Evolutionary conservation across 2,113 vertebrate genomes (phyloP), one percentile per base, ranked within the genome.

Genomic region (Mus pahari): DNA sequence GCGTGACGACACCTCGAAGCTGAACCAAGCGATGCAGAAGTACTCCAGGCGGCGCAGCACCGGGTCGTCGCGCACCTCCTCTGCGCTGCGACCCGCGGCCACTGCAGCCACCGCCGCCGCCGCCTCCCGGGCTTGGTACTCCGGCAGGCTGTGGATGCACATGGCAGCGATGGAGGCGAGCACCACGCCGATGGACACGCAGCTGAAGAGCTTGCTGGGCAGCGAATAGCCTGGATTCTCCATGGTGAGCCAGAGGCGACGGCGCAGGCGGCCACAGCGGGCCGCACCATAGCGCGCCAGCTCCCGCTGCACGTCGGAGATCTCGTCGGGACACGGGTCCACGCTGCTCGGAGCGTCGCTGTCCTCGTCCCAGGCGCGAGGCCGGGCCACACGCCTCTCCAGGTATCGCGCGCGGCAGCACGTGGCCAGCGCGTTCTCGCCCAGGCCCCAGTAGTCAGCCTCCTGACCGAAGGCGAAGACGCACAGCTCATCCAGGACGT

Each of bases 401-500:
- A 99, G 99, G 98, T 99, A 99, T 64, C 99, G 99, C 95, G 99
- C 99, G 96, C 99, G 99, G 96, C 99, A 99, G 98, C 99, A 99
- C 9, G 98, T 98, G 98, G 99, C 99, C 98, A 99, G 98, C 98
- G 99, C 99, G 98, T 99, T 99, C 91, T 99, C 99, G 0, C 99
- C 99, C 98, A 99, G 99, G 97, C 99, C 99, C 99, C 99, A 99
- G 97, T 99, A 99, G 97, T 99, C 99, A 0, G 99, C 99, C 98
- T 99, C 99, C 98, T 99, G 99, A 97, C 99, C 99, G 98, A 99
- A 99, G 96, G 99, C 99, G 98, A 99, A 99, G 95, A 99, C 99
- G 0, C 99, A 99, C 95, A 99, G 98, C 98, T 99, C 99, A 55
- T 99, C 99, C 98, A 99, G 99, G 97, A 99, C 98, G 33, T 99